Base-by-base conservation (phyloP, 2,888 invertebrate species). In the Oxycera nigricornis region DNA sequence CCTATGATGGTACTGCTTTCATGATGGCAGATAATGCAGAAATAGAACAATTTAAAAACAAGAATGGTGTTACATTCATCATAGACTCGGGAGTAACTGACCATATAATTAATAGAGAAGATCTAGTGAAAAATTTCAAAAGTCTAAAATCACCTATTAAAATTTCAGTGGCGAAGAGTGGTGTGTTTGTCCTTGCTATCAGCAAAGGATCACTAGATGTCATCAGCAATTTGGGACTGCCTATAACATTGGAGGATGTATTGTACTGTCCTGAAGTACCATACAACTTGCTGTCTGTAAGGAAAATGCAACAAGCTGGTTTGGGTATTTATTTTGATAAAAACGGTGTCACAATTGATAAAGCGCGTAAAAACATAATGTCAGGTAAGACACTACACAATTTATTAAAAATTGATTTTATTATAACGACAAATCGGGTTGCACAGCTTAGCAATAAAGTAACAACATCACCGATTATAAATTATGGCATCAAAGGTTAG, bases 391-490 rank as follows among this genome's bases (percentile, higher is more conserved):
- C 14, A 46, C 3, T 14, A 46, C 11, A 46, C 46, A 46, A 14
- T 46, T 46, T 46, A 46, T 17, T 11, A 2, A 14, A 14, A n/a
- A 46, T 7, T 46, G 2, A 46, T 46, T 46, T 46, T 46, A 14
- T 46, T n/a, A 2, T 46, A 7, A 7, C 11, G 3, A 46, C 46
- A 46, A 46, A 7, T 14, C 11, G 46, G 17, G 17, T 46, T 46
- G 35, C 35, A 7, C 46, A 11, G 17, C 46, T 46, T n/a, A 46
- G 17, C 17, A n/a, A 17, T 35, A 35, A 35, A 35, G 6, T 35
- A 7, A 11, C 55, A 79, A 79, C 57, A 80, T 78, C 30, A 78
- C 80, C n/a, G 80, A 81, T 72, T 78, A 76, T 76, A 77, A 79
- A 73, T 78, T 75, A 46, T 70, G 70, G 50, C 70, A 50, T 70